Evolutionary conservation across 1,140 invertebrate species (phyloP).

Genomic region (Magallana gigas): DNA sequence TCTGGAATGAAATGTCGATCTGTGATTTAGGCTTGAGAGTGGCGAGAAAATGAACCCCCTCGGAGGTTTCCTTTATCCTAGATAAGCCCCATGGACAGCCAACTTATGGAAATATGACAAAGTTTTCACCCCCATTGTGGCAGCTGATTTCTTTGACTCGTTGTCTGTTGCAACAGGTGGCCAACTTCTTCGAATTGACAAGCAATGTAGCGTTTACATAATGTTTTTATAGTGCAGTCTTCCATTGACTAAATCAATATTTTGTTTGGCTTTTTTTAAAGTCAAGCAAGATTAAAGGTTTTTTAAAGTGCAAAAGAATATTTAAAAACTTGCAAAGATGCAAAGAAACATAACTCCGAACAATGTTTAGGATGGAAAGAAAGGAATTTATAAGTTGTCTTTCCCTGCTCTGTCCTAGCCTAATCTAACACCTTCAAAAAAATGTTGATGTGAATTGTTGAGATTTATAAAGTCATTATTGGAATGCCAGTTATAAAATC

Average conservation of each 20-base stretch:
- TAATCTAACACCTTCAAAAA: too few species aligned
- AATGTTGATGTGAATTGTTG: too few species aligned
- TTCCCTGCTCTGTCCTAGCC: too few species aligned
- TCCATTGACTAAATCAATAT: not conserved
- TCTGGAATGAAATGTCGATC: constrained; percentile 15
- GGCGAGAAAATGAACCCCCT: constrained; percentile 28
- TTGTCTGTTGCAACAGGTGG: constrained; percentile 12
- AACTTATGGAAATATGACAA: constrained; percentile 6
- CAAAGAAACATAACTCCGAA: too few species aligned
- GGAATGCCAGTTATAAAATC: too few species aligned
- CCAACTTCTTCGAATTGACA: not conserved
- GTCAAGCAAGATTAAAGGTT: not conserved
- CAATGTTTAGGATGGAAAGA: too few species aligned
- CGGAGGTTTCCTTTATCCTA: constrained; percentile 8
- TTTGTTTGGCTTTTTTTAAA: not conserved
- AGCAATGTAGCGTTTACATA: not conserved
- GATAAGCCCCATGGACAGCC: constrained; percentile 3
- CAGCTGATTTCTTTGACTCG: not conserved
- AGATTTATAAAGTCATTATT: too few species aligned
- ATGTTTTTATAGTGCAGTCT: not conserved
- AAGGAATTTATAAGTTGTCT: too few species aligned
- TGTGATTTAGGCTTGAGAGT: constrained; percentile 13
- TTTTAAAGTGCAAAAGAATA: too few species aligned
- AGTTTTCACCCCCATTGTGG: not conserved
- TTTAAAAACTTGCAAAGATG: too few species aligned